A percentile compares a stretch with the other conserved stretches of the same genome.
Evolutionary conservation across 2,113 vertebrate genomes (phyloP).

Genomic region (Choloepus hoffmanni): DNA sequence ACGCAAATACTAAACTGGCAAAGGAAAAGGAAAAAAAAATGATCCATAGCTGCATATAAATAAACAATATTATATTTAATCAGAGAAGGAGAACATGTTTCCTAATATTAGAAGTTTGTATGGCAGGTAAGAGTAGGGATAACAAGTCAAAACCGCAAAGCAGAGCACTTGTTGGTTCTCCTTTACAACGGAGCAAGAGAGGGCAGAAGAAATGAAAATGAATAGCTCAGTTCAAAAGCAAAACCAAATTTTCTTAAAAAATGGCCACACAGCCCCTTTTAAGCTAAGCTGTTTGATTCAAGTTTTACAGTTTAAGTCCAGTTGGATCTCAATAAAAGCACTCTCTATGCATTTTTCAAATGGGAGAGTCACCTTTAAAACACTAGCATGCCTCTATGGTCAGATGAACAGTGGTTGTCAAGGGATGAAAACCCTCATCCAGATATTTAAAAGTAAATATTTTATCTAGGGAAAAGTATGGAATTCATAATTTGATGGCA

Average conservation of each 20-base stretch:
- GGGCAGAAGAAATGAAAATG: conserved; percentile 41
- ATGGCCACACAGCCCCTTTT: conserved; percentile 47
- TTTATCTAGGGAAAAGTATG: conserved; percentile 90
- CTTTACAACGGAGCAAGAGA: neutral
- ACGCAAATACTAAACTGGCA: conserved; percentile 79
- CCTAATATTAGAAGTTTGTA: conserved; percentile 71
- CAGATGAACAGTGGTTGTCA: conserved; percentile 84
- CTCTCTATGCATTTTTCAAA: conserved; percentile 74
- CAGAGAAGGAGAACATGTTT: conserved; percentile 54
- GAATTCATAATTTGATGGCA: conserved; percentile 93
- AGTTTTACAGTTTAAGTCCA: conserved; percentile 61
- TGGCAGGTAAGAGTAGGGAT: conserved; percentile 30
- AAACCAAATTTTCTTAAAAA: conserved; percentile 25
- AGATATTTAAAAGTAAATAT: conserved; percentile 92
- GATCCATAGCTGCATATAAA: neutral
- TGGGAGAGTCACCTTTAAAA: conserved; percentile 85
- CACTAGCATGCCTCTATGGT: conserved; percentile 73
- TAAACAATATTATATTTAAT: conserved; percentile 65
- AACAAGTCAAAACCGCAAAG: conserved; percentile 78
- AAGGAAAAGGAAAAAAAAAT: conserved; percentile 69
- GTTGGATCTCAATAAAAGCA: conserved; percentile 81
- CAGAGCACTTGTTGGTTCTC: conserved; percentile 74
- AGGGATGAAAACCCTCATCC: conserved; percentile 87
- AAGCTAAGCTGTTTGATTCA: conserved; percentile 73
- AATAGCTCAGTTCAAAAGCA: conserved; percentile 67